phyloP scores from a whole-genome alignment of 1,140 invertebrate species.

The Periplaneta americana region DNA sequence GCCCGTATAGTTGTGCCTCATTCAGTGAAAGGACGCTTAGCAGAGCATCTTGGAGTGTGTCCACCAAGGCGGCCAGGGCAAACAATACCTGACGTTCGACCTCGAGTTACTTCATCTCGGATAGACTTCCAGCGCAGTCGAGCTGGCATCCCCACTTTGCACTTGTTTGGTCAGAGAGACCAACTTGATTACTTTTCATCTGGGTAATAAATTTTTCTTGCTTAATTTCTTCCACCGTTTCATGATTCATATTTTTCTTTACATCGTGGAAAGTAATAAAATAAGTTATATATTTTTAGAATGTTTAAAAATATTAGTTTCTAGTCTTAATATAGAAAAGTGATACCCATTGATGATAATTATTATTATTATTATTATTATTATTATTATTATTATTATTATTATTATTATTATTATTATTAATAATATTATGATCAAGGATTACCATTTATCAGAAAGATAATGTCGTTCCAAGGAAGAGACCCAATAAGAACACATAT shows the following conservation, averaged over 20 bases:
- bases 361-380: no score
- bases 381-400: no score
- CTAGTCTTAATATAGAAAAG: no score
- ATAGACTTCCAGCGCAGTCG: slow-evolving; percentile 32
- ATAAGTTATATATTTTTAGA: neutral
- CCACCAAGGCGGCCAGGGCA: slow-evolving; percentile 31
- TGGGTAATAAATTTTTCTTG: slow-evolving; percentile 23
- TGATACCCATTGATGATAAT: no score
- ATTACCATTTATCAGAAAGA: no score
- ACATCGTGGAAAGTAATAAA: neutral
- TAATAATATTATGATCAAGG: no score
- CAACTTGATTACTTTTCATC: slow-evolving; percentile 56
- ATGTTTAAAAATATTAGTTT: no score
- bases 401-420: no score
- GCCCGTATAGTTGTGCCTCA: slow-evolving; percentile 13
- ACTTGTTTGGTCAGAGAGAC: slow-evolving; percentile 53
- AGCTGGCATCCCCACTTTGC: slow-evolving; percentile 35
- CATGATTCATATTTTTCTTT: neutral
- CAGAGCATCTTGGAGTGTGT: slow-evolving; percentile 37
- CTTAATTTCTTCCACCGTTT: neutral
- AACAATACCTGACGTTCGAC: slow-evolving; percentile 36
- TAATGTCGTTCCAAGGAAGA: no score
- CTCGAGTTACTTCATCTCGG: slow-evolving; percentile 30
- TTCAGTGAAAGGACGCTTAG: slow-evolving; percentile 37
- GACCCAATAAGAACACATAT: no score